These are phyloP conservation scores for Acanthosepion lycidas DNA, from an alignment of 2,888 invertebrate species.

Conservation along the genomic window DNA sequence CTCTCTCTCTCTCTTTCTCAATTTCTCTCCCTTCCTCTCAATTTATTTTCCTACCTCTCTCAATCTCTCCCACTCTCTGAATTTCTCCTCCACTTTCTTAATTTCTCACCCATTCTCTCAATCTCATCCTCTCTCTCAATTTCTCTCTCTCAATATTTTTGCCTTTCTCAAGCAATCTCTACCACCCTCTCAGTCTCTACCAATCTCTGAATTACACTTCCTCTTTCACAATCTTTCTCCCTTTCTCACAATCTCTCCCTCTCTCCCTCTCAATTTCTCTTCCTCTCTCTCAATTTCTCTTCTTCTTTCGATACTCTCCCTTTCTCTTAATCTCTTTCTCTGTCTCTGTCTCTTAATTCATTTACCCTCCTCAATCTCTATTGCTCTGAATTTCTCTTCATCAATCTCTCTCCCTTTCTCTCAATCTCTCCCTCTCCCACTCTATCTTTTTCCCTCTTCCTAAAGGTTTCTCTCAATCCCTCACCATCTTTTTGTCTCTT, in stretches of 20 bases:
- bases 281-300: background rate
- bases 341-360: background rate
- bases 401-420: too few species aligned
- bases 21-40: background rate
- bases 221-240: background rate
- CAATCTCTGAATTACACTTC: background rate
- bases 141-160: background rate
- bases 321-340: background rate
- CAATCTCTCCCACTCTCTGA: too few species aligned
- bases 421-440: background rate
- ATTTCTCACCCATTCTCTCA: background rate
- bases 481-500: background rate
- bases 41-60: background rate
- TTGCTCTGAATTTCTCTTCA: background rate
- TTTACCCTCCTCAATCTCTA: background rate
- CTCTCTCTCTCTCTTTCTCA: background rate
- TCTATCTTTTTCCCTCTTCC: background rate
- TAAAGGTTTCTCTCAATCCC: background rate
- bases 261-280: background rate
- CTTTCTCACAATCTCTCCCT: background rate
- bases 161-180: background rate
- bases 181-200: background rate
- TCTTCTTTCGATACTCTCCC: background rate
- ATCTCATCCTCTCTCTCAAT: background rate
- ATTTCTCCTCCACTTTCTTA: background rate